Conservation (phyloP, 2,113 vertebrate genomes). For the Ailurus styani region DNA sequence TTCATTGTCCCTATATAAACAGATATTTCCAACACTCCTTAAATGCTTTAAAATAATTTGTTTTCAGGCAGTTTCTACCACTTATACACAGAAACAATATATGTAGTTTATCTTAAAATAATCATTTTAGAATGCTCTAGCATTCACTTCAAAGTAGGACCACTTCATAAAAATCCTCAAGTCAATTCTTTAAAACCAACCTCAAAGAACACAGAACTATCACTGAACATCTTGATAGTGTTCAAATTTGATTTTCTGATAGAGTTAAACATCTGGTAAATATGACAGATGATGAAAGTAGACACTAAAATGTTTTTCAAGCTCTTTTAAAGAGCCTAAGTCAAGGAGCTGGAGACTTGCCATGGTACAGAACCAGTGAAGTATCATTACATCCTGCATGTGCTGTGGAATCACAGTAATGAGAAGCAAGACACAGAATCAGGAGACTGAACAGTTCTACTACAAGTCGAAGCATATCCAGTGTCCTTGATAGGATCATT, state of each 20-base stretch:
- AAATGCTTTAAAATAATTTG: not conserved
- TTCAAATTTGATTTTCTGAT: conserved; percentile 6
- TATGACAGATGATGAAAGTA: not conserved
- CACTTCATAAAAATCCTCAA: conserved; percentile 25
- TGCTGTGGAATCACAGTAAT: not conserved
- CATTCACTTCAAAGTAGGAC: conserved; percentile 4
- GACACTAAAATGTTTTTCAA: not conserved
- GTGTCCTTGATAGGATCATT: not conserved
- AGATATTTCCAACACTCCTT: not conserved
- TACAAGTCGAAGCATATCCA: not conserved
- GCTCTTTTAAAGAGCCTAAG: not conserved
- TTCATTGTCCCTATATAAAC: not conserved
- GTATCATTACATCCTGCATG: not conserved
- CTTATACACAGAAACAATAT: not conserved
- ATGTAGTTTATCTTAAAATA: not conserved
- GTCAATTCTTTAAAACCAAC: conserved; percentile 7
- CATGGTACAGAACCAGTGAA: not conserved
- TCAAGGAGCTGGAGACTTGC: not conserved
- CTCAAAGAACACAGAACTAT: not conserved
- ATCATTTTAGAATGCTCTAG: not conserved
- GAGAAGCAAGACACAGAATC: not conserved
- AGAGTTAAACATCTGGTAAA: not conserved
- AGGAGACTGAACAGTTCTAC: not conserved
- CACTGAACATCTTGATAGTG: not conserved
- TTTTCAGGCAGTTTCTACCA: conserved; percentile 10